These are phyloP conservation scores for Trissoscelio sp. DNA, from an alignment of 2,888 invertebrate genomes.

Conservation along the genomic window DNA sequence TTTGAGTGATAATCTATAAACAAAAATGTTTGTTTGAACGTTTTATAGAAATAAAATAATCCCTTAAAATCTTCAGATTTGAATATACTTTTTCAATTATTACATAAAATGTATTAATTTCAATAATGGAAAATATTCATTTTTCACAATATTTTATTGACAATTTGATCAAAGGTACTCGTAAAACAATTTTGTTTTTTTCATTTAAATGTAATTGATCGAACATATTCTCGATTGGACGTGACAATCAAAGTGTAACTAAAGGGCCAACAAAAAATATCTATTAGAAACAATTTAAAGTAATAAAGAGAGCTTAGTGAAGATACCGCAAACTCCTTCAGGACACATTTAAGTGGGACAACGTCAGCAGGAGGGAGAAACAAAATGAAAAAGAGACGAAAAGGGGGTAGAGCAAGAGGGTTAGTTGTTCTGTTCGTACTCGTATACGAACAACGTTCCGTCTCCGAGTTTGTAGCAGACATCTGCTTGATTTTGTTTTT, in stretches of 20 bases:
- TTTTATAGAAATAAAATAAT: no score
- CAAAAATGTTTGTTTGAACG: no score
- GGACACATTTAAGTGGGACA: conserved; percentile 64
- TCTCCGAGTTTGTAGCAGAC: conserved; percentile 69
- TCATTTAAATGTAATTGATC: not conserved
- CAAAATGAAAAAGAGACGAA: conserved; percentile 50
- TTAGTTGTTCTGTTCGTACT: conserved; percentile 62
- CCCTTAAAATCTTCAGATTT: no score
- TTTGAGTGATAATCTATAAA: no score
- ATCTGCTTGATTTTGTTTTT: conserved; percentile 73
- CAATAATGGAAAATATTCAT: no score
- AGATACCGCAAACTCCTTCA: conserved; percentile 41
- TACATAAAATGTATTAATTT: no score
- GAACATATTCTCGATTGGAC: not conserved
- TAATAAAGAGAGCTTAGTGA: conserved; percentile 44
- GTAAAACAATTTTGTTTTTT: not conserved
- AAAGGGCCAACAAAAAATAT: no score
- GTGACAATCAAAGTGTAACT: no score
- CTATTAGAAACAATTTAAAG: conserved; percentile 44
- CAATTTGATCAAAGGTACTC: no score
- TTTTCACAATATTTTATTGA: no score
- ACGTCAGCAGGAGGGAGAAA: conserved; percentile 31
- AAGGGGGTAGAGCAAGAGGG: conserved; percentile 64
- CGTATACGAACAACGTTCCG: conserved; percentile 19
- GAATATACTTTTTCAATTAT: no score